Base-by-base conservation (phyloP, 2,797 vertebrate species). In the Tenualosa thibaudeaui region DNA sequence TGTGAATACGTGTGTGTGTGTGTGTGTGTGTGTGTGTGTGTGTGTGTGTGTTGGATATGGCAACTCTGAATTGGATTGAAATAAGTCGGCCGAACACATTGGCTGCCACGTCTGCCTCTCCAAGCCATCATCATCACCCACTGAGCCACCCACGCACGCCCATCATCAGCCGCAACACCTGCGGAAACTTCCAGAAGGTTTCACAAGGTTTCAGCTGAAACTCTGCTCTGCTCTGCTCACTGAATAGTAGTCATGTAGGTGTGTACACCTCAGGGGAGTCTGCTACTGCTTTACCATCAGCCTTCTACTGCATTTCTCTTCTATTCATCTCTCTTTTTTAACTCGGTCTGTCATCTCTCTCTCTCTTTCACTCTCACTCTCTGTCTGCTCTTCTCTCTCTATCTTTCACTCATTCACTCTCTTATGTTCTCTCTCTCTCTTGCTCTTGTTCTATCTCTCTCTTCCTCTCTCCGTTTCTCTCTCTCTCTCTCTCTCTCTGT, bases 1-100 rank as follows among this genome's bases (percentile, higher is more conserved):
- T 40, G 65, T 71, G 65, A 17, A 15, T 71, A 31, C 37, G 65
- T 71, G 31, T 68, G 62, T 68, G 62, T 68, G 26, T 68, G 6
- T 26, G 6, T 65, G 24, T 31, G 86, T 89, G 90, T 86, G 86
- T 65, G 7, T 19, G 2, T 19, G 60, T n/a, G 37, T 46, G 17
- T 37, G 37, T 26, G 49, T n/a, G 49, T 43, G 60, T 49, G 68
- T 15, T 53, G 17, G 65, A 46, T 46, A 78, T 78, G 71, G 46
- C 71, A 46, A n/a, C 71, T 46, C 71, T 7, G 37, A 22, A 78
- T 43, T 4, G 7, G 71, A 78, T 78, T 46, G 71, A 78, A 78
- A 19, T 78, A 46, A 78, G 71, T 78, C 71, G 17, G 40, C 71
- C 15, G 37, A 43, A 19, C 37, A 43, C 71, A 78, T n/a, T n/a